Base-by-base conservation (phyloP, 2,888 invertebrate genomes). In the Erpobdella octoculata region DNA sequence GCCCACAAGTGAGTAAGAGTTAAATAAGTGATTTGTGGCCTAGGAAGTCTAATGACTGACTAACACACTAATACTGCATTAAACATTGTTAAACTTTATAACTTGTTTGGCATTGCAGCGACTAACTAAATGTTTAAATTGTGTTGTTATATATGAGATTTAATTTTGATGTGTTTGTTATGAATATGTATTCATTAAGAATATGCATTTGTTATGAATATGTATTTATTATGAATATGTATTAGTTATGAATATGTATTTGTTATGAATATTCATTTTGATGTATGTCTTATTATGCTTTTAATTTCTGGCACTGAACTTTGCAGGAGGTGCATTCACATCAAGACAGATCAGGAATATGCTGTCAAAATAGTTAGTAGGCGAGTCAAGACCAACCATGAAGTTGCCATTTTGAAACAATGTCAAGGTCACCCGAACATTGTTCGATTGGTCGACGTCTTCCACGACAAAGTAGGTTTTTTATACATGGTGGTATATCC, bases 381-480 rank as follows among this genome's bases (percentile, higher is more conserved):
- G 67, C 85, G 87, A 65, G 84, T 87, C 25, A 88, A 89, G 79
- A 88, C 88, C 70, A 85, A 86, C 0, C 85, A 89, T 62, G 96
- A 97, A 81, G 86, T 93, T 21, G 88, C 88, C 78, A 85, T 91
- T 9, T 85, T 97, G 74, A 87, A 89, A 75, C 86, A 89, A 67
- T 94, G 94, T 81, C 92, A 93, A 79, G 91, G 91, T 2, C 93
- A 94, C 82, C 88, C 89, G 18, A 92, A 93, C 82, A 89, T 96
- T 74, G 91, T 96, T 75, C 87, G 88, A 69, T 83, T 95, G 74
- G 87, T 90, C 77, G 90, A 94, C 80, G 89, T 91, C n/a, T 87
- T 91, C 79, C 87, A 90, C 77, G 92, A 93, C 84, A 87, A 90
- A 81, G 88, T 89, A 78, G 78, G 76, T 25, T 33, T 62, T 61